Evolutionary conservation across 1,140 invertebrate genomes (phyloP), one percentile per base, ranked within the genome.

Genomic region (Drosophila obscura): DNA sequence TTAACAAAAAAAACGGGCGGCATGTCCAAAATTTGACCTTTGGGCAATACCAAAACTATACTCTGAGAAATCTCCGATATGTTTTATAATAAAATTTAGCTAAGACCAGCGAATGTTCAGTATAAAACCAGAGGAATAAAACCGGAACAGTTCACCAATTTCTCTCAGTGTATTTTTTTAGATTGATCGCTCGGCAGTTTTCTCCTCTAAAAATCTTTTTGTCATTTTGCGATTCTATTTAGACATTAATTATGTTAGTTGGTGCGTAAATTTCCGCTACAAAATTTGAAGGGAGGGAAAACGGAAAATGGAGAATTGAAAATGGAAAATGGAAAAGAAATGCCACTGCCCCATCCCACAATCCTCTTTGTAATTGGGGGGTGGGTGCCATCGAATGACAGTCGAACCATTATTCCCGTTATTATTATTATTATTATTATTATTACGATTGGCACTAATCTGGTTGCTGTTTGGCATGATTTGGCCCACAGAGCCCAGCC

Each of bases 391-490:
- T 71, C 19, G 63, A 71, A 59, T 71, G 72, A 31, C 59, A 83
- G 59, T 76, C 76, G 64, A 73, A 62, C 52, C 59, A 77, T 73
- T 76, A 73, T 73, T 64, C 13, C 51, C 65, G n/a, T n/a, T n/a
- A 77, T 77, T 73, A 39, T 39, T 39, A 39, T 11, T 13, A 39
- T 35, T 35, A 66, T 73, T 77, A 60, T 62, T 60, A 66, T 73
- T 67, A 60, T 62, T 60, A 77, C 74, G 78, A 82, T 65, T 75
- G 68, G 50, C 79, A 82, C 76, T 83, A 83, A 83, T 83, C 80
- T 84, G 76, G 61, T 75, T 24, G 72, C 57, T 80, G 69, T 83
- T 82, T 52, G 69, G 64, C 64, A 66, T 67, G 64, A 67, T 73
- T 74, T 74, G 72, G 57, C 71, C 48, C 52, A 44, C 41, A 50